These are phyloP conservation scores for Catharus minimus DNA, from an alignment of 2,113 vertebrate genomes.

Conservation along the genomic window DNA sequence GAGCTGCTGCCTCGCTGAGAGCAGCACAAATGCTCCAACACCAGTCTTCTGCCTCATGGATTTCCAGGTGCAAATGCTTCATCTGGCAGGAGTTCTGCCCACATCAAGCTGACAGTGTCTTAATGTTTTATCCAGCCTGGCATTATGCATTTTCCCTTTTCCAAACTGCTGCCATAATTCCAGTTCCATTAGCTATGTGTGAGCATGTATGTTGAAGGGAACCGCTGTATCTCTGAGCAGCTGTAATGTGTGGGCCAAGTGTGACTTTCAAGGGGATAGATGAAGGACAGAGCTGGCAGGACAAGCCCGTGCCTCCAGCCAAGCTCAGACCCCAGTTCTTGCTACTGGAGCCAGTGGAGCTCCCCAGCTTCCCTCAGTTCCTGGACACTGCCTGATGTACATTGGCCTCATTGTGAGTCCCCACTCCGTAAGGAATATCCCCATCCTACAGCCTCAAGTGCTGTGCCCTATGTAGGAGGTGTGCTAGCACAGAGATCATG, in stretches of 20 bases:
- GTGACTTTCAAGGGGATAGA: not conserved
- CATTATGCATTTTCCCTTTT: not conserved
- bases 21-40: not conserved
- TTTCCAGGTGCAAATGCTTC: slow-evolving; percentile 32
- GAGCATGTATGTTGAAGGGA: not conserved
- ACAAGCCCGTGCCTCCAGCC: not conserved
- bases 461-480: not conserved
- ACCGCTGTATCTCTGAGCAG: rapidly evolving
- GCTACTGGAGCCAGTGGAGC: not conserved
- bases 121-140: not conserved
- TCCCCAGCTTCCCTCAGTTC: not conserved
- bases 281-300: not conserved
- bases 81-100: not conserved
- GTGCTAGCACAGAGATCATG: not conserved
- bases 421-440: not conserved
- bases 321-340: not conserved
- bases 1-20: slow-evolving; percentile 18
- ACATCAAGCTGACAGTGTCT: not conserved
- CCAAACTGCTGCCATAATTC: not conserved
- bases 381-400: not conserved
- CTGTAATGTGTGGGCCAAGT: not conserved
- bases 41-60: not conserved
- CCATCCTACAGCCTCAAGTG: not conserved
- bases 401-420: not conserved
- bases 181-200: not conserved